A percentile compares a stretch with the other conserved stretches of the same genome.
Evolutionary conservation across 2,888 invertebrate species (phyloP).

Genomic region (Phorcus lineatus): DNA sequence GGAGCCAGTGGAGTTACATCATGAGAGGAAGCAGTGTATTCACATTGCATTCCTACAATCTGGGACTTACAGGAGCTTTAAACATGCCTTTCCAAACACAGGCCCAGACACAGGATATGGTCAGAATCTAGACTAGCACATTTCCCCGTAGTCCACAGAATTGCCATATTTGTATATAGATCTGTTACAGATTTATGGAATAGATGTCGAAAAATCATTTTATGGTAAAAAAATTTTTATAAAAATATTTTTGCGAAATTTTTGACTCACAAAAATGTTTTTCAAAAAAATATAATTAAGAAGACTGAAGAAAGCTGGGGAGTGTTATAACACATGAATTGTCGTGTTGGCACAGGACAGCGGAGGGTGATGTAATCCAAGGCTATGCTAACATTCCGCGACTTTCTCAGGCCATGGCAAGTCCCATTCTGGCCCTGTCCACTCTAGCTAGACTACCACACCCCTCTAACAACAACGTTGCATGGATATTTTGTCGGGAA

Average conservation of each 20-base stretch:
- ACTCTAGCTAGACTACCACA: not conserved
- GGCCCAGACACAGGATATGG: not conserved
- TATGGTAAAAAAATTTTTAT: too few species aligned
- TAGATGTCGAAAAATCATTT: too few species aligned
- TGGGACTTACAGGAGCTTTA: not conserved
- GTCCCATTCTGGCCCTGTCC: not conserved
- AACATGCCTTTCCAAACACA: constrained; percentile 2
- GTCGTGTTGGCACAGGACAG: constrained; percentile 13
- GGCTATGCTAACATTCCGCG: constrained; percentile 15
- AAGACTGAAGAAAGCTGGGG: too few species aligned
- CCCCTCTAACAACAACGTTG: not conserved
- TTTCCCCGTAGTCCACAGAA: too few species aligned
- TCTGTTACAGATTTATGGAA: too few species aligned
- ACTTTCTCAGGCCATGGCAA: not conserved
- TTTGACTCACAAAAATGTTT: too few species aligned
- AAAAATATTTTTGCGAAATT: too few species aligned
- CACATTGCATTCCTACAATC: not conserved
- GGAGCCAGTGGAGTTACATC: too few species aligned
- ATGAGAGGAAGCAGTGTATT: too few species aligned
- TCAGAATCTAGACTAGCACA: too few species aligned
- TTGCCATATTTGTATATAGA: too few species aligned
- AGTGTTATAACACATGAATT: not conserved
- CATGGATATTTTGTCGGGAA: not conserved
- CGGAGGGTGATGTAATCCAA: constrained; percentile 17
- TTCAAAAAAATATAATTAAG: too few species aligned